Base-by-base conservation (phyloP, 2,888 invertebrate species). In the Icerya purchasi region DNA sequence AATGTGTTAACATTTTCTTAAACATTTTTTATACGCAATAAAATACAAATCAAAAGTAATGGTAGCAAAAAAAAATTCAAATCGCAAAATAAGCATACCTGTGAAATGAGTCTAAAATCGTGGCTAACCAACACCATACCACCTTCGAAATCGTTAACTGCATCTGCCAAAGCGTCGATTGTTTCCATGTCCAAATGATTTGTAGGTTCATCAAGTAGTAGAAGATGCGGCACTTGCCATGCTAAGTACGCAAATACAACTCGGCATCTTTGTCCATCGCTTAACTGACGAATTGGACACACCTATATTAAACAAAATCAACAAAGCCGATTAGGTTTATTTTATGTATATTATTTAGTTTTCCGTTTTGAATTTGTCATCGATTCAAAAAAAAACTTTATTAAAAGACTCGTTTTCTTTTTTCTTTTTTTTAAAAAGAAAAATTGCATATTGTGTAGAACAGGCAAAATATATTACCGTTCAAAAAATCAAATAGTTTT, bases 51-150 rank as follows among this genome's bases (percentile, higher is more conserved):
- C n/a, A n/a, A n/a, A n/a, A n/a, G n/a, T 20, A 8, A 18, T 21
- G 23, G 50, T 52, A 2, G 49, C 2, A n/a, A 49, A 51, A 63
- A 63, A 53, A 63, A 25, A 54, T 54, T 25, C 8, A 22, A 53
- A 51, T 54, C 8, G 10, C n/a, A 58, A n/a, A n/a, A 52, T 2
- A 14, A 14, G 65, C 68, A 66, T 71, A 94, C 96, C 82, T 98
- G 97, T 75, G 88, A 92, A 64, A 98, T 98, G 59, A 98, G 83
- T 72, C 98, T 80, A 79, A 98, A 98, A 79, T 99, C 98, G 86
- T 98, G 98, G 75, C 93, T 94, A 68, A 99, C 98, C 22, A 99
- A 81, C 64, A 99, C 90, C 86, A 99, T 86, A 65, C 98, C 98
- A 53, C 98, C 98, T 66, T 93, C 91, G 70, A 94, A 98, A 69